These are phyloP conservation scores for Columbina picui DNA, from an alignment of 2,113 vertebrate genomes.

Conservation along the genomic window DNA sequence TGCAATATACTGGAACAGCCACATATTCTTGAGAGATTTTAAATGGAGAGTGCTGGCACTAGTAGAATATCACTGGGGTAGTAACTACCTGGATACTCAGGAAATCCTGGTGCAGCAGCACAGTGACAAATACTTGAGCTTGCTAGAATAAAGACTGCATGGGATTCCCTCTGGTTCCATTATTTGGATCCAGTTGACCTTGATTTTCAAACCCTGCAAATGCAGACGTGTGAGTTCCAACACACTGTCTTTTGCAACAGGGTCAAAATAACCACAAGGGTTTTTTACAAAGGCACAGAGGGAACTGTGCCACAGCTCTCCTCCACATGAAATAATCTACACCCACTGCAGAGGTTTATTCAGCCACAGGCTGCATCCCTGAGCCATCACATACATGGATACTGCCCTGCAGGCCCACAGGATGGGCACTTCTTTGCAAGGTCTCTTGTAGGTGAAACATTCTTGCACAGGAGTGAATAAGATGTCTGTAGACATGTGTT, in stretches of 20 bases:
- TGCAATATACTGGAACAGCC: not conserved
- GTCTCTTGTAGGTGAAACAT: not conserved
- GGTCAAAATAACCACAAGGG: not conserved
- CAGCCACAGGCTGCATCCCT: not conserved
- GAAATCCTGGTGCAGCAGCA: not conserved
- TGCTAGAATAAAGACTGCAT: not conserved
- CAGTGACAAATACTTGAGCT: not conserved
- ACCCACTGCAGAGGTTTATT: not conserved
- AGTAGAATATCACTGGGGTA: not conserved
- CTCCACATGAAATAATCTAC: not conserved
- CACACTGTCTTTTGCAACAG: not conserved
- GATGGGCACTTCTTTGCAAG: not conserved
- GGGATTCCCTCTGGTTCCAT: not conserved
- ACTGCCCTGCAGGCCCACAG: not conserved
- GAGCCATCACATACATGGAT: not conserved
- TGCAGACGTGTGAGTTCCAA: not conserved
- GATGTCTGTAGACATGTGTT: not conserved
- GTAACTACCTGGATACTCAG: not conserved
- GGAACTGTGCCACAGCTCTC: not conserved
- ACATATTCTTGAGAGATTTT: not conserved
- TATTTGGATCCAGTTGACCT: not conserved
- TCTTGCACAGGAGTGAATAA: not conserved
- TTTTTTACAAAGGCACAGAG: not conserved
- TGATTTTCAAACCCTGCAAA: not conserved
- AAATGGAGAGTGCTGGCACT: not conserved